A percentile compares a stretch with the other conserved stretches of the same genome.
Conservation (phyloP, 2,113 vertebrate species). For the Rattus norvegicus region GRCr8 NC_086034.1:26918501-26919000, state of each 20-base stretch:
- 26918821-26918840: background rate
- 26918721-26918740: background rate
- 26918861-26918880: background rate
- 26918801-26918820: background rate
- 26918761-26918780: background rate
- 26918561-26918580: no score
- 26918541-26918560: no score
- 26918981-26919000: background rate
- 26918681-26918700: background rate
- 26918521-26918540: no score
- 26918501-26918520: no score
- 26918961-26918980: no score
- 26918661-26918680: no score
- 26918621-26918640: no score
- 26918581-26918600: no score
- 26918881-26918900: no score
- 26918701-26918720: background rate
- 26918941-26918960: background rate
- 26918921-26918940: background rate
- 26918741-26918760: background rate
- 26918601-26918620: no score
- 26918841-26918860: background rate
- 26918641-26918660: no score
- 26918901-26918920: no score
- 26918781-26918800: background rate